phyloP scores from a whole-genome alignment of 2,797 vertebrate genomes.

The Cyprinella venusta region DNA sequence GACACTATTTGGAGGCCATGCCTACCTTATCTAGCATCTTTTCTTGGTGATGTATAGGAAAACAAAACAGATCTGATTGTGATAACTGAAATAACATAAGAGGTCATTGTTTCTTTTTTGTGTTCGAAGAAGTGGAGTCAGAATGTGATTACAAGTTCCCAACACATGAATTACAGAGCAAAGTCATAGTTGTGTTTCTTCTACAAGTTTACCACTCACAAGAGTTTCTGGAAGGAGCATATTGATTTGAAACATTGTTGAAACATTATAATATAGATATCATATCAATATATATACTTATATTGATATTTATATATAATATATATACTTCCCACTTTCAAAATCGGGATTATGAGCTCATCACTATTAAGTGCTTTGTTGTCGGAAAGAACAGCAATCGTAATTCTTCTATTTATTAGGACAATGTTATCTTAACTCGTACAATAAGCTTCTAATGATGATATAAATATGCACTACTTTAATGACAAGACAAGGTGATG shows the following conservation, averaged over 20 bases:
- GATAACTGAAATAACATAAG: background rate
- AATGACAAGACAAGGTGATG: no score
- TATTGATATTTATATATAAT: no score
- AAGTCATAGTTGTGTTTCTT: background rate
- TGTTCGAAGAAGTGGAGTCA: background rate
- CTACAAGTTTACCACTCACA: no score
- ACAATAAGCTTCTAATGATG: no score
- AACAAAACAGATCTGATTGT: background rate
- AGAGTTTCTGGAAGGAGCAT: background rate
- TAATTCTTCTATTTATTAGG: no score
- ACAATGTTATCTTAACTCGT: no score
- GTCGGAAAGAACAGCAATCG: background rate
- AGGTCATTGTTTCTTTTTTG: background rate
- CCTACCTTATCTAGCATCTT: constrained; percentile 39
- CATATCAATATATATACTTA: background rate
- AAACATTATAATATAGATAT: background rate
- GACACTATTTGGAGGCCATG: constrained; percentile 27
- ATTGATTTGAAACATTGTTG: background rate
- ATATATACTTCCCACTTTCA: background rate
- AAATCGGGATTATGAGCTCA: background rate
- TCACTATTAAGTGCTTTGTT: background rate
- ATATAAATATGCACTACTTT: no score
- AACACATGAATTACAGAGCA: background rate
- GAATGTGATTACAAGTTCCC: background rate
- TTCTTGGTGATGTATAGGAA: background rate